These are phyloP conservation scores for Sebastes minor DNA, from an alignment of 2,797 vertebrate genomes.

Conservation along the genomic window DNA sequence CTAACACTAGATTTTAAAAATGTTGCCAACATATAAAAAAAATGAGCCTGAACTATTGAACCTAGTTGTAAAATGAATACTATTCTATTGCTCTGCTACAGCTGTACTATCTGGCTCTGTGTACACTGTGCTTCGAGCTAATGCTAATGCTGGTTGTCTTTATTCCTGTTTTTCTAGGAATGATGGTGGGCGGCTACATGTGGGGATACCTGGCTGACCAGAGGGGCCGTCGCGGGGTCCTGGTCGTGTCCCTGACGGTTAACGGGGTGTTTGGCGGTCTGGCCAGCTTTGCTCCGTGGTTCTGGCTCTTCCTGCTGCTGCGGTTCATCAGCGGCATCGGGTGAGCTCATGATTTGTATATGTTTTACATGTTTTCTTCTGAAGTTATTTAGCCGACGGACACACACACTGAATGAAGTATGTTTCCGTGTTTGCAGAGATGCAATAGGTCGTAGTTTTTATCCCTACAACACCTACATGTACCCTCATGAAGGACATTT, in stretches of 20 bases:
- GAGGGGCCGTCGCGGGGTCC: conserved; percentile 76
- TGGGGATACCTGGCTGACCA: conserved; percentile 84
- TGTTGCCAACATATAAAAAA: not conserved
- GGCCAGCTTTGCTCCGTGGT: conserved; percentile 74
- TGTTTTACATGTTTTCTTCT: not conserved
- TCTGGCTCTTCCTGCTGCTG: conserved; percentile 82
- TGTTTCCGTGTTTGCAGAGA: not conserved
- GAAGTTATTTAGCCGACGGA: not conserved
- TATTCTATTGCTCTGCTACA: too few species aligned
- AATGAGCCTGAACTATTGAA: not conserved
- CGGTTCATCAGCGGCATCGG: conserved; percentile 83
- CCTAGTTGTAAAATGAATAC: not conserved
- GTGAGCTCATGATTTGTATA: conserved; percentile 49
- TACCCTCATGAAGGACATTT: not conserved
- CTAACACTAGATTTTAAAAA: not conserved
- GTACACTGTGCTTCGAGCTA: too few species aligned
- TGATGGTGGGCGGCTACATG: conserved; percentile 85
- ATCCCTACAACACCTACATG: not conserved
- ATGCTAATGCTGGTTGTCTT: not conserved
- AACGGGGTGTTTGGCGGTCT: conserved; percentile 82
- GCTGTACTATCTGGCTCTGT: too few species aligned
- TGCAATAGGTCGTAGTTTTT: not conserved
- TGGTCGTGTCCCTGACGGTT: conserved; percentile 78
- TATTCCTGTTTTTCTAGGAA: conserved; percentile 64
- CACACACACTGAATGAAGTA: not conserved